Percentiles rank a stretch among this genome's conserved stretches.
These are phyloP conservation scores for Diorhabda elongata DNA, from an alignment of 1,140 invertebrate species.

Conservation along the genomic window DNA sequence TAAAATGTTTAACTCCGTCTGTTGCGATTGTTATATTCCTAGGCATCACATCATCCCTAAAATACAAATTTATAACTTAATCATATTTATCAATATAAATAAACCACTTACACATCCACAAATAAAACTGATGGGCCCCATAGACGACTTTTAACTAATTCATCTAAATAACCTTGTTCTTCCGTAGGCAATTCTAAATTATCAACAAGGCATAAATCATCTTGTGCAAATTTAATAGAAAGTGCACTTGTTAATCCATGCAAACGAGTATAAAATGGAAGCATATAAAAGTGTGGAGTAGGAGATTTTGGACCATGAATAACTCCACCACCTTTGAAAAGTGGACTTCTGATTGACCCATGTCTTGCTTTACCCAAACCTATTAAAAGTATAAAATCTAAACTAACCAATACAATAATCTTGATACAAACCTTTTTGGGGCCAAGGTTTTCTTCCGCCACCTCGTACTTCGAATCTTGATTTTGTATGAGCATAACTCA, in stretches of 20 bases:
- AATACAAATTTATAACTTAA: conserved; percentile 42
- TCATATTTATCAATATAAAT: neutral
- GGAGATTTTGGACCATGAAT: conserved; percentile 86
- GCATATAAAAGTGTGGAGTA: conserved; percentile 88
- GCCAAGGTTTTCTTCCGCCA: conserved; percentile 89
- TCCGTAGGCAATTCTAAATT: conserved; percentile 81
- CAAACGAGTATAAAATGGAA: conserved; percentile 71
- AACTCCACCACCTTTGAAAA: conserved; percentile 77
- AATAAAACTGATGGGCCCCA: conserved; percentile 97
- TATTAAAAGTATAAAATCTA: conserved; percentile 14
- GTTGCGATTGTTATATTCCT: conserved; percentile 79
- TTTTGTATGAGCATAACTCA: conserved; percentile 70
- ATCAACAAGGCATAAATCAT: conserved; percentile 90
- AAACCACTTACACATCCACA: conserved; percentile 71
- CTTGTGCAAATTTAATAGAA: conserved; percentile 88
- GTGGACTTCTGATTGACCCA: conserved; percentile 84
- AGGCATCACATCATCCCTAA: conserved; percentile 79
- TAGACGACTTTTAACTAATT: conserved; percentile 75
- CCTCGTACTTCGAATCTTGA: conserved; percentile 79
- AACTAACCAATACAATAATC: neutral
- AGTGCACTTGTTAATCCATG: conserved; percentile 77
- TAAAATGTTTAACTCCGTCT: conserved; percentile 72
- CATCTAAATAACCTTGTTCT: conserved; percentile 72
- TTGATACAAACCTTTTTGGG: conserved; percentile 75
- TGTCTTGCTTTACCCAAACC: conserved; percentile 76